Base-by-base conservation (phyloP, 2,888 invertebrate species). In the Quadriops clusia region DNA sequence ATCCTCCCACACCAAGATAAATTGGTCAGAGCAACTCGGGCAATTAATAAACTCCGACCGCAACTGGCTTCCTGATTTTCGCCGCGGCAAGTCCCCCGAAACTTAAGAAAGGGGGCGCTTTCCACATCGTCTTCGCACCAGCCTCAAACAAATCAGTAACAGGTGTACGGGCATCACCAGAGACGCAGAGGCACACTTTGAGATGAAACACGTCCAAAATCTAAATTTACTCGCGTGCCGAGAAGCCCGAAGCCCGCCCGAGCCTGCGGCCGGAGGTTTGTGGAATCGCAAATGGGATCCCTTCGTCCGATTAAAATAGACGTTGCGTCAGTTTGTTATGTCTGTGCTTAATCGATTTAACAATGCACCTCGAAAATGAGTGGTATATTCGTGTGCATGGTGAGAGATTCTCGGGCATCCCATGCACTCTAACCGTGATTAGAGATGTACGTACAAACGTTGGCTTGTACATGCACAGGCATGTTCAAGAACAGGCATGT, bases 271-370 rank as follows among this genome's bases (percentile, higher is more conserved):
- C 23, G 12, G 23, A 23, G 21, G 15, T 16, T n/a, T 16, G 20
- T 12, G 10, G 16, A 10, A 17, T 26, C 13, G 15, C 26, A 17
- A 16, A 22, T 33, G 33, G 34, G 27, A 25, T 18, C 30, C 14
- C 23, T 30, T 34, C 28, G 25, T 28, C 31, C 35, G 29, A 33
- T 37, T 47, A 50, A 49, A 51, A 52, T 52, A 53, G 46, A 43
- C 41, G 33, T 50, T 49, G 45, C 49, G 47, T 50, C 50, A 51
- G 45, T 31, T 28, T 52, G 54, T 54, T 54, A 47, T 53, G 54
- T 50, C 52, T 53, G 44, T 43, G 41, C 36, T 36, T 40, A 44
- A 46, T 41, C 43, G 36, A 45, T 44, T 41, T 30, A 34, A 37
- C 34, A 39, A 35, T 24, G 27, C 30, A 36, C 33, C 37, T 38